Base-by-base conservation (phyloP, 2,888 invertebrate species). In the Julus scandinavius region DNA sequence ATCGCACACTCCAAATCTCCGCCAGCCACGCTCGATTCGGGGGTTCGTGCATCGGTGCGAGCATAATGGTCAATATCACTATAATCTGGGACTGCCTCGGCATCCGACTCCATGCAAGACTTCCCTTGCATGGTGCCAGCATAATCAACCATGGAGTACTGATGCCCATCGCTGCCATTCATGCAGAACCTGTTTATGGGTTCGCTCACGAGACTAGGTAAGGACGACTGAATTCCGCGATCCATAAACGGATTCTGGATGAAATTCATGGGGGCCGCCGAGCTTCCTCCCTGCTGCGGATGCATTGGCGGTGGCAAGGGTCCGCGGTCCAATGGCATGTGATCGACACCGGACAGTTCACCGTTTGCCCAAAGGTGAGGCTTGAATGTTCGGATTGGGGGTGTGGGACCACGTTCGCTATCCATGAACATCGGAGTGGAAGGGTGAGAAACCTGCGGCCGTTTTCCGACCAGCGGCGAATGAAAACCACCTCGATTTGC, bases 191-290 rank as follows among this genome's bases (percentile, higher is more conserved):
- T 89, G 9, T 72, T 87, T 15, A 88, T 87, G n/a, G 89, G 89
- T 72, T 89, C 89, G 45, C 88, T 89, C 0, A 92, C 90, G 88
- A 91, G 90, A 90, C 92, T 92, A 50, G 93, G 93, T 86, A 93
- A 91, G 49, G 93, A 93, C 45, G 93, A 93, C 91, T 93, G 93
- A 89, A 93, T 92, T 84, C 93, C 93, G 89, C 93, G 91, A 90
- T 94, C 93, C 91, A 93, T 92, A 89, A 91, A 90, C 50, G 91
- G 90, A 90, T 90, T 90, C 15, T 83, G 50, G 50, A 88, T 88
- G 85, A 45, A 88, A 88, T 88, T 72, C 29, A 88, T 50, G 11
- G 80, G 58, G 20, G 86, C 45, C 9, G 29, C 50, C 17, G 87
- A 40, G n/a, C 38, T 40, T 38, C 38, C 38, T 1, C 58, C 89